Percentiles rank a stretch among this genome's conserved stretches.
Evolutionary conservation across 2,113 vertebrate species (phyloP).

Genomic region (Emydocephalus ijimae): DNA sequence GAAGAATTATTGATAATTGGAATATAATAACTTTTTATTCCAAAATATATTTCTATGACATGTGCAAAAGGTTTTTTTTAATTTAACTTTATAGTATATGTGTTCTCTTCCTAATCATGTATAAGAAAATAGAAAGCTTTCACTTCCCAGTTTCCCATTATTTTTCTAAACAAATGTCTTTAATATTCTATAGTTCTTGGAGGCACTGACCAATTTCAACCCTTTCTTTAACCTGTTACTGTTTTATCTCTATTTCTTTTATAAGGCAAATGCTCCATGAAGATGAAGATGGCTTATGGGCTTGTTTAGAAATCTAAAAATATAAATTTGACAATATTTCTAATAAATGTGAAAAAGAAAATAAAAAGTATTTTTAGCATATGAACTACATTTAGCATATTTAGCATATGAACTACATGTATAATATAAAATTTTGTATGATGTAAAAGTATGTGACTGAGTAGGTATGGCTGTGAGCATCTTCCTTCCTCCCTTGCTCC

Average conservation of each 20-base stretch:
- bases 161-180: neutral
- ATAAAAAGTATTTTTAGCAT: neutral
- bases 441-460: neutral
- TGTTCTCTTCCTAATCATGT: neutral
- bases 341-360: neutral
- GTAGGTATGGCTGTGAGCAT: neutral
- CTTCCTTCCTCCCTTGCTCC: neutral
- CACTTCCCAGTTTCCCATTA: neutral
- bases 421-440: neutral
- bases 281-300: neutral
- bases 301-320: neutral
- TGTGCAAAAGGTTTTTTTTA: neutral
- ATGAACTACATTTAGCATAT: too few relatives aligned
- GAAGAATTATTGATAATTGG: neutral
- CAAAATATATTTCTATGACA: neutral
- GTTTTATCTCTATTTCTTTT: neutral
- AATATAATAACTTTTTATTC: neutral
- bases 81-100: neutral
- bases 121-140: neutral
- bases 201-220: neutral
- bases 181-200: neutral
- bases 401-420: neutral
- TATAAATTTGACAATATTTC: neutral
- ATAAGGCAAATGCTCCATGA: neutral
- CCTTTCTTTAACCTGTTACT: neutral